Percentiles rank a stretch among this genome's conserved stretches.
phyloP scores from a whole-genome alignment of 2,113 vertebrate species.

The Phocoena phocoena region DNA sequence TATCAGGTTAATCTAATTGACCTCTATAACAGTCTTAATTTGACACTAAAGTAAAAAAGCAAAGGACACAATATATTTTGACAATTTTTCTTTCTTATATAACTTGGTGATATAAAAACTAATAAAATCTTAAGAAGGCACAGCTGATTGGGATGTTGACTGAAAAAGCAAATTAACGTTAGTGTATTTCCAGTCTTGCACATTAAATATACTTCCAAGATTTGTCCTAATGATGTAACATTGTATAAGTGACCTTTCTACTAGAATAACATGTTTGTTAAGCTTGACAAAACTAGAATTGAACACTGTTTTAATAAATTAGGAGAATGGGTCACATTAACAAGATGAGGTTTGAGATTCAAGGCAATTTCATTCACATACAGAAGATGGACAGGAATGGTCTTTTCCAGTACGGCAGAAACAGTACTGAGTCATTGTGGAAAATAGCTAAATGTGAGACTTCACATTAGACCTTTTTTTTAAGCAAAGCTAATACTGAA shows the following conservation, averaged over 20 bases:
- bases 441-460: not conserved
- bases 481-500: not conserved
- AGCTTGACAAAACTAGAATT: not conserved
- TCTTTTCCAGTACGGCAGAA: not conserved
- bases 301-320: not conserved
- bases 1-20: not conserved
- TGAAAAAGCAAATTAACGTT: not conserved
- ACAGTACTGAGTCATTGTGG: not conserved
- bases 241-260: not conserved
- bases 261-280: not conserved
- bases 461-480: not conserved
- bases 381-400: not conserved
- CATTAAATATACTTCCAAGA: not conserved
- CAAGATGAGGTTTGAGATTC: not conserved
- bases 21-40: not conserved
- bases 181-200: not conserved
- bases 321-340: not conserved
- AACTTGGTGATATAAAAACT: not conserved
- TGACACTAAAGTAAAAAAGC: not conserved
- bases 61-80: not conserved
- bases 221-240: constrained; percentile 3
- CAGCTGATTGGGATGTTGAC: not conserved
- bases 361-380: not conserved
- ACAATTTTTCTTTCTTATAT: not conserved
- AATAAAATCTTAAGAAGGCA: not conserved